A percentile compares a stretch with the other conserved stretches of the same genome.
Conservation (phyloP, 2,113 vertebrate genomes). For the Nanorana parkeri region DNA sequence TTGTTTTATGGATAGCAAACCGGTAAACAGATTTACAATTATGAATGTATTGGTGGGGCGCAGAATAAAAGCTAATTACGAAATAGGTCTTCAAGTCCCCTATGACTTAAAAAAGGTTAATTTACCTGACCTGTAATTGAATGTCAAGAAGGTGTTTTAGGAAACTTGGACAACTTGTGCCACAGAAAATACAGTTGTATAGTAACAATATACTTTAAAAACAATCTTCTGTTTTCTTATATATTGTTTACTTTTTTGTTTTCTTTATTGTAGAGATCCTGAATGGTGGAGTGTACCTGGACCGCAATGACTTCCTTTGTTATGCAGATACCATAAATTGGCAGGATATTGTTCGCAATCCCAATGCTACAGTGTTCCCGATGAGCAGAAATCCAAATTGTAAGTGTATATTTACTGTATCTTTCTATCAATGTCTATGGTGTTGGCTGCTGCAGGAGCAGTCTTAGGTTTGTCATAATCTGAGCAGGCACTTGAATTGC, state of each 20-base stretch:
- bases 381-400: constrained; percentile 92
- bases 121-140: constrained; percentile 30
- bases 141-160: not conserved
- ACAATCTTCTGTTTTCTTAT: constrained; percentile 45
- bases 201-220: not conserved
- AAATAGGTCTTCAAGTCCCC: not conserved
- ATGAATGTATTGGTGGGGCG: not conserved
- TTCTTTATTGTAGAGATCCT: constrained; percentile 83
- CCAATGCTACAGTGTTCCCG: constrained; percentile 91
- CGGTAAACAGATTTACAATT: not conserved
- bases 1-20: not conserved
- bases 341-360: constrained; percentile 93
- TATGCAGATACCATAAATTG: constrained; percentile 95
- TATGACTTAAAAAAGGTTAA: constrained; percentile 19
- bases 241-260: constrained; percentile 55
- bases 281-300: constrained; percentile 93
- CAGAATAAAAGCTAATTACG: constrained; percentile 23
- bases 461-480: no score
- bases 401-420: constrained; percentile 74
- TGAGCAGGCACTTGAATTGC: no score
- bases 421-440: no score
- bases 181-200: not conserved
- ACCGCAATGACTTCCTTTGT: constrained; percentile 96
- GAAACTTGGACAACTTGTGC: not conserved
- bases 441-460: no score